phyloP scores from a whole-genome alignment of 1,140 invertebrate species.

The Lepidurus arcticus region DNA sequence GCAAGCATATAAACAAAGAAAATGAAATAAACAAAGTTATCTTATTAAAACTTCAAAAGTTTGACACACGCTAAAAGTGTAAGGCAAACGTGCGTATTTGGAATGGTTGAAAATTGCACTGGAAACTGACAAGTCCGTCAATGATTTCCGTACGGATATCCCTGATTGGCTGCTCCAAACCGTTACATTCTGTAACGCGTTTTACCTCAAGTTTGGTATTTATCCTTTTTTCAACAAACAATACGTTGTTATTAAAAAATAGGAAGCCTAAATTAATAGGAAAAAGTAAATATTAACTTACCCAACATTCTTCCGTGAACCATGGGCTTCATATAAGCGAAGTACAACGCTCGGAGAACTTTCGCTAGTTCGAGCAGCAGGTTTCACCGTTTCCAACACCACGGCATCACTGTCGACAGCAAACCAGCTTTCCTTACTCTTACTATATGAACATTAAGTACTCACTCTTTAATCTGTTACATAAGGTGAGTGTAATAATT shows the following conservation, averaged over 20 bases:
- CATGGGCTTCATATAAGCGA: slow-evolving; percentile 45
- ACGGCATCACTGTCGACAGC: slow-evolving; percentile 39
- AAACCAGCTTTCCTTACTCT: slow-evolving; percentile 26
- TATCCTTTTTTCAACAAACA: slow-evolving; percentile 33
- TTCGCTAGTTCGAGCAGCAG: slow-evolving; percentile 36
- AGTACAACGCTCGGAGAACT: slow-evolving; percentile 37
- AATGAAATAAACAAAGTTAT: background rate
- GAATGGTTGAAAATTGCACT: slow-evolving; percentile 37
- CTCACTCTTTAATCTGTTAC: background rate
- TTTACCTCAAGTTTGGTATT: slow-evolving; percentile 40
- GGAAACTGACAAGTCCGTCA: slow-evolving; percentile 31
- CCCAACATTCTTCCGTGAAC: slow-evolving; percentile 40
- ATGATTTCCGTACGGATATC: slow-evolving; percentile 14
- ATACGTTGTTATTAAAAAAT: slow-evolving; percentile 8
- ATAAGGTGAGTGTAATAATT: background rate
- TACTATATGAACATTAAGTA: background rate
- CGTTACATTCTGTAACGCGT: slow-evolving; percentile 38
- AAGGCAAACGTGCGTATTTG: slow-evolving; percentile 38
- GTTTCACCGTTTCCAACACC: slow-evolving; percentile 46
- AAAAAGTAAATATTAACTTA: slow-evolving; percentile 28
- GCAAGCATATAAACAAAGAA: background rate
- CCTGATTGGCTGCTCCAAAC: slow-evolving; percentile 37
- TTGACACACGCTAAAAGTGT: background rate
- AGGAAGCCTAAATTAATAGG: background rate
- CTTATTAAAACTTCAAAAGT: background rate